A percentile compares a stretch with the other conserved stretches of the same genome.
These are phyloP conservation scores for Syrrhaptes paradoxus DNA, from an alignment of 2,113 vertebrate species.

Conservation along the genomic window DNA sequence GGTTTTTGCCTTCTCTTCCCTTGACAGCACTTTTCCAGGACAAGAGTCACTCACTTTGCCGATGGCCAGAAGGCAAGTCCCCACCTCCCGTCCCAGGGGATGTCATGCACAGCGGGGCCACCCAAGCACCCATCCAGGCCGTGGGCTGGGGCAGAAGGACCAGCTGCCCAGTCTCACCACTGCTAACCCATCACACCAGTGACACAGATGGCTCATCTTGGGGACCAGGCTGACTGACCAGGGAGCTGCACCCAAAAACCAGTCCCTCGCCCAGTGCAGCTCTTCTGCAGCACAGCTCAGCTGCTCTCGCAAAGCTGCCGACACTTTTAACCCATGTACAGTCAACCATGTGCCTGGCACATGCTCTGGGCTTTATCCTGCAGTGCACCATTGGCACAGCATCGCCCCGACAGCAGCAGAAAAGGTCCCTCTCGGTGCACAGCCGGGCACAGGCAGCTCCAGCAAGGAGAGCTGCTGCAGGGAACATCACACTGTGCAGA, in stretches of 20 bases:
- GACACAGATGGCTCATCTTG: background rate
- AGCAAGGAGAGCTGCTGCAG: background rate
- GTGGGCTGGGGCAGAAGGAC: background rate
- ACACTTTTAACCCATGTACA: background rate
- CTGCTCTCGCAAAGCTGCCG: rapidly evolving
- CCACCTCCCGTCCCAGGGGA: rapidly evolving
- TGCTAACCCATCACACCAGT: background rate
- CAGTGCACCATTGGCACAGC: background rate
- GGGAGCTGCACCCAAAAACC: background rate
- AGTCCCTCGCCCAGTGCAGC: background rate
- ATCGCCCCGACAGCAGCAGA: background rate
- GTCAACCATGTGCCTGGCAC: background rate
- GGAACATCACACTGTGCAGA: background rate
- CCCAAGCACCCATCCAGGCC: background rate
- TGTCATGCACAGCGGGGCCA: background rate
- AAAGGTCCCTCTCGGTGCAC: background rate
- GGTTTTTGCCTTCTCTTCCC: background rate
- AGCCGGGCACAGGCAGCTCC: background rate
- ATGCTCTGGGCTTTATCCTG: background rate
- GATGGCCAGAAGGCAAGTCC: rapidly evolving
- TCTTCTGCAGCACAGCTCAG: background rate
- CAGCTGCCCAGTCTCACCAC: background rate
- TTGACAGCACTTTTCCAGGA: background rate
- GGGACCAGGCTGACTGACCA: background rate
- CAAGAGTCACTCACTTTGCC: background rate